Evolutionary conservation across 2,113 vertebrate species (phyloP).

Genomic region (Myotis davidii): DNA sequence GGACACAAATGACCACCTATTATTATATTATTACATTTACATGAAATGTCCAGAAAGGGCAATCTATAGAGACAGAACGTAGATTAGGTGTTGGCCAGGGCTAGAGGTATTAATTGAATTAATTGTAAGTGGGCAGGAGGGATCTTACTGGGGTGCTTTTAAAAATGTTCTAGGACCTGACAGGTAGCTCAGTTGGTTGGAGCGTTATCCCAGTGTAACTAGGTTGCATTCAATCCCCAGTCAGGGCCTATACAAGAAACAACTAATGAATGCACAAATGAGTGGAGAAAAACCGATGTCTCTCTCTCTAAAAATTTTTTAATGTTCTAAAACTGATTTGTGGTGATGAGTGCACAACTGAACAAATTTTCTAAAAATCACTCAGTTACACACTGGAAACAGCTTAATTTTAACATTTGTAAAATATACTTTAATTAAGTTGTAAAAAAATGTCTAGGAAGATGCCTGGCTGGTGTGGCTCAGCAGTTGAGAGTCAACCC

Average conservation of each 20-base stretch:
- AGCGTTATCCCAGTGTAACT: not conserved
- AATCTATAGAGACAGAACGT: not conserved
- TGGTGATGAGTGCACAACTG: not conserved
- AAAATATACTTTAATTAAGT: slow-evolving; percentile 29
- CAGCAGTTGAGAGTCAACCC: not conserved
- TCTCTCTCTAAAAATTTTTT: not conserved
- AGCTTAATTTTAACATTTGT: slow-evolving; percentile 9
- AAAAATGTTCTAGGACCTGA: not conserved
- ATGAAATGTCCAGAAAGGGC: not conserved
- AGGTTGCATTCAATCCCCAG: not conserved
- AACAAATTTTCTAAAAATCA: slow-evolving; percentile 10
- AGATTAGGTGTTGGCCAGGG: not conserved
- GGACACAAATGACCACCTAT: not conserved
- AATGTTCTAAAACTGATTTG: slow-evolving; percentile 33
- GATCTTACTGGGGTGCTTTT: not conserved
- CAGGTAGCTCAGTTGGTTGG: not conserved
- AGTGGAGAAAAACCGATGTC: not conserved
- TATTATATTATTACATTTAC: not conserved
- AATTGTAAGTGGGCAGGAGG: not conserved
- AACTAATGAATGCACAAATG: not conserved
- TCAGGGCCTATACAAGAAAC: not conserved
- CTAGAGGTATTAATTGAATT: not conserved
- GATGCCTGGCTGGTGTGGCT: not conserved
- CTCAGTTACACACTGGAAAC: not conserved
- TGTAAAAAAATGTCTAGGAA: not conserved